Conservation (phyloP, 2,888 invertebrate genomes). For the Lepetodrilus schrolli region DNA sequence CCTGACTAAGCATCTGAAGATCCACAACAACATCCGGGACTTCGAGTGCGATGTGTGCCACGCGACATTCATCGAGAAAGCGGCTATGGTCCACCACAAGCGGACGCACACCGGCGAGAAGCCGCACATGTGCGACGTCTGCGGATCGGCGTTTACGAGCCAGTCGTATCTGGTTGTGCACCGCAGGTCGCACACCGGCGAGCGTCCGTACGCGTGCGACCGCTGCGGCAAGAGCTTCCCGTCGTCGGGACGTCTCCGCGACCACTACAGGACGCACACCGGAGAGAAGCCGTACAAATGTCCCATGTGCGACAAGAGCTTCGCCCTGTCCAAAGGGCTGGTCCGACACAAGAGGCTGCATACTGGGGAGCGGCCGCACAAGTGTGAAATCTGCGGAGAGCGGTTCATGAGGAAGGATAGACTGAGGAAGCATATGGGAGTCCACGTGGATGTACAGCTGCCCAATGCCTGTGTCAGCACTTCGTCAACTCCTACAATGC, state of each 20-base stretch:
- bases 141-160: conserved; percentile 36
- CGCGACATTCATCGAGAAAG: conserved; percentile 38
- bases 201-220: conserved; percentile 17
- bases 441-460: background rate
- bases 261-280: background rate
- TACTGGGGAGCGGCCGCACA: background rate
- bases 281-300: conserved; percentile 28
- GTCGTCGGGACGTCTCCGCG: background rate
- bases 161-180: background rate
- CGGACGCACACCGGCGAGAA: conserved; percentile 40
- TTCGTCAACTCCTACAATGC: no score
- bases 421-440: background rate
- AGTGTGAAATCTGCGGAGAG: conserved; percentile 15
- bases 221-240: conserved; percentile 12
- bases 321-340: conserved; percentile 5
- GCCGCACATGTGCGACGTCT: conserved; percentile 38
- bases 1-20: conserved; percentile 34
- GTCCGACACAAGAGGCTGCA: background rate
- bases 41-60: conserved; percentile 39
- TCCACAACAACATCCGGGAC: conserved; percentile 36
- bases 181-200: background rate
- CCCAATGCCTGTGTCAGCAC: no score
- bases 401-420: conserved; percentile 2
- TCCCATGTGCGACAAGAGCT: background rate
- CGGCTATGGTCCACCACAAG: conserved; percentile 35